Evolutionary conservation across 92 coral and sea anemone genomes (phyloP).

Genomic region (Epizoanthus illoricatus): DNA sequence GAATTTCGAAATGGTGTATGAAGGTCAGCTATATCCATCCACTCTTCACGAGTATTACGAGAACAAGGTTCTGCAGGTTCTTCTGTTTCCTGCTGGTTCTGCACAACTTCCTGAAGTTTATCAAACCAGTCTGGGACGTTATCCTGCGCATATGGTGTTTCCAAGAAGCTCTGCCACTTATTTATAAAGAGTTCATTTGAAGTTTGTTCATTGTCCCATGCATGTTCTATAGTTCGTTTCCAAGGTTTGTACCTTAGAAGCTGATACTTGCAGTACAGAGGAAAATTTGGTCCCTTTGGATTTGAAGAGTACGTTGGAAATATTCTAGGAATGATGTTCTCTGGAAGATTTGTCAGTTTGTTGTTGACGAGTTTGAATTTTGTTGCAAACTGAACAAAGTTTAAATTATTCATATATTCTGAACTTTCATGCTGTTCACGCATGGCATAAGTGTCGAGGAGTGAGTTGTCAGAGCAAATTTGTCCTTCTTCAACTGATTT

Average conservation of each 20-base stretch:
- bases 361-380: constrained; percentile 45
- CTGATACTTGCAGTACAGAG: constrained; percentile 57
- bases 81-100: constrained; percentile 41
- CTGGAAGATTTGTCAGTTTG: constrained; percentile 38
- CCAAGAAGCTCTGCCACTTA: constrained; percentile 44
- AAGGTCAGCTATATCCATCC: constrained; percentile 60
- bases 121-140: constrained; percentile 56
- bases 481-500: constrained; percentile 17
- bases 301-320: constrained; percentile 58
- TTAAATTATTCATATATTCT: background rate
- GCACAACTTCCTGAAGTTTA: constrained; percentile 41
- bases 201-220: constrained; percentile 47
- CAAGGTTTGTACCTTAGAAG: constrained; percentile 56
- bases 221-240: constrained; percentile 41
- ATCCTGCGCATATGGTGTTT: constrained; percentile 50
- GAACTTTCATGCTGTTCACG: background rate
- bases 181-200: constrained; percentile 34
- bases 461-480: constrained; percentile 37
- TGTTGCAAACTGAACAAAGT: constrained; percentile 56
- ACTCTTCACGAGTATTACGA: constrained; percentile 51
- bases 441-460: constrained; percentile 25
- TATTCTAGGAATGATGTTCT: constrained; percentile 44
- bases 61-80: constrained; percentile 24
- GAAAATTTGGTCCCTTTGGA: constrained; percentile 51
- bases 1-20: constrained; percentile 50